Base-by-base conservation (phyloP, 2,113 vertebrate species). In the Pterophyllum scalare region DNA sequence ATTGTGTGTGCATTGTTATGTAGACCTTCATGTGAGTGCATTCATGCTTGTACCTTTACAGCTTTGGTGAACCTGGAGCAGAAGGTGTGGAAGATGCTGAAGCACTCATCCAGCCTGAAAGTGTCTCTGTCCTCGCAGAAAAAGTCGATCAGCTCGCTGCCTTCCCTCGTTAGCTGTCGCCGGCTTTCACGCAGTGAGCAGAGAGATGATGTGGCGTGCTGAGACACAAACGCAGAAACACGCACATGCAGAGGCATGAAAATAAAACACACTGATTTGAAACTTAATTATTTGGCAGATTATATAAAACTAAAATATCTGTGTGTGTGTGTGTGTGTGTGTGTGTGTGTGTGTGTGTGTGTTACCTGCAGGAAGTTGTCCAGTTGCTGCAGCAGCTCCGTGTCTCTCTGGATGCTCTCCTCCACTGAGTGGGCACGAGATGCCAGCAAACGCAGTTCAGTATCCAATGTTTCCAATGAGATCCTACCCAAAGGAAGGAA, bases 121-220 rank as follows among this genome's bases (percentile, higher is more conserved):
- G 85, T 75, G 0, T 91, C 83, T 56, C 70, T 72, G 86, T 94
- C 93, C 24, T 94, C 93, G 1, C 93, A 94, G 91, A 94, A 92
- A 79, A 94, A 94, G 80, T 93, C 88, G 0, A 90, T 85, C 67
- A 94, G 80, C 22, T 91, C 82, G 13, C 40, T 38, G 38, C 84
- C 87, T 14, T 92, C 91, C 9, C 38, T 33, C 75, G 33, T 72
- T 79, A 94, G 92, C 76, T 91, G 84, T 87, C 89, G 86, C 11
- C 89, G 87, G 11, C 49, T 2, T 20, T 1, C 59, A 0, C 78
- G 72, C 60, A 94, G 70, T 5, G 80, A 79, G 28, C 76, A 33
- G 43, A 94, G 79, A 3, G 81, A 75, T 2, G 77, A 62, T 1
- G 88, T 33, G 6, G 91, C 81, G 1, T 57, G 11, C 93, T 93